These are phyloP conservation scores for Megalopta genalis DNA, from an alignment of 1,140 invertebrate genomes.

Conservation along the genomic window DNA sequence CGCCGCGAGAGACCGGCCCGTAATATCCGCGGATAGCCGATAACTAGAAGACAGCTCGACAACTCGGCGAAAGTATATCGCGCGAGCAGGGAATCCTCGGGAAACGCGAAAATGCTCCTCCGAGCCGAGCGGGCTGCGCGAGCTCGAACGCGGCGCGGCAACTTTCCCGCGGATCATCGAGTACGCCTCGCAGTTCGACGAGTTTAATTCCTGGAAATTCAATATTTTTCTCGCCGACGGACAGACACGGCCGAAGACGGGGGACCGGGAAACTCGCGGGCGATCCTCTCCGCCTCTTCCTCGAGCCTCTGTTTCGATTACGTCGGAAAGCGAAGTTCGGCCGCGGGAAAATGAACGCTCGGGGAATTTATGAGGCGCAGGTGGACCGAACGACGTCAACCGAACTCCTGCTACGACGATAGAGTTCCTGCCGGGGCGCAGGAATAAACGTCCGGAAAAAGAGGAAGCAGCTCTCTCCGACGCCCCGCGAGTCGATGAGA, in stretches of 20 bases:
- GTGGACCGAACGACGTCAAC: not conserved
- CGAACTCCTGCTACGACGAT: not conserved
- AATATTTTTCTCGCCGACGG: slow-evolving; percentile 5
- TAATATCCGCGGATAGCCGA: not conserved
- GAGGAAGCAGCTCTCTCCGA: not conserved
- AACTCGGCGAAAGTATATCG: not conserved
- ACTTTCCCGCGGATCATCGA: slow-evolving; percentile 16
- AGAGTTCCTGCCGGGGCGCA: not conserved
- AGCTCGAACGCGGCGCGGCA: not conserved
- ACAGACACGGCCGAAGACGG: not conserved
- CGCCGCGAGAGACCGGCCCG: too few species aligned
- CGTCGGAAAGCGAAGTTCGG: not conserved
- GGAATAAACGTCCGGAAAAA: not conserved
- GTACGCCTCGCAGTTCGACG: not conserved
- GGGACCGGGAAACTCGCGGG: not conserved
- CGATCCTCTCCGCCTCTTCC: not conserved
- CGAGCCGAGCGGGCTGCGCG: too few species aligned
- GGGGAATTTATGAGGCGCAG: slow-evolving; percentile 2
- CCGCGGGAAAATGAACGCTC: slow-evolving; percentile 2
- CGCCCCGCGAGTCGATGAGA: not conserved
- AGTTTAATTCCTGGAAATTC: slow-evolving; percentile 6
- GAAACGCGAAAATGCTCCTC: too few species aligned
- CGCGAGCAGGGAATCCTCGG: too few species aligned
- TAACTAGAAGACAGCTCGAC: not conserved
- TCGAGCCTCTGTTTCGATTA: slow-evolving; percentile 6